Percentiles rank a stretch among this genome's conserved stretches.
Conservation (phyloP, 1,140 invertebrate species). For the Caenorhabditis remanei region DNA sequence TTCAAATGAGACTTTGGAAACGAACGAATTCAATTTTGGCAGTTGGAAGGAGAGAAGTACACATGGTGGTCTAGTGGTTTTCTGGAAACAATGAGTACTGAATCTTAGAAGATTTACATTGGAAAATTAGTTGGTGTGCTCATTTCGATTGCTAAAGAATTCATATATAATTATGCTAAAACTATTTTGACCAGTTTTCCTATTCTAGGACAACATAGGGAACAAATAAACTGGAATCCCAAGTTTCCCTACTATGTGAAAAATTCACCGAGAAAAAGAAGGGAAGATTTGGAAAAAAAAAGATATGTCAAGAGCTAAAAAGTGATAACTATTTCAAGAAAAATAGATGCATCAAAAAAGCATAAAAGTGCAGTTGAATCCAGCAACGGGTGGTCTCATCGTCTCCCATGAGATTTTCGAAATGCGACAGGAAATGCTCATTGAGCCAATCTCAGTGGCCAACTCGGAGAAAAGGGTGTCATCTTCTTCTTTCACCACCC, state of each 20-base stretch:
- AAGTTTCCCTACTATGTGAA: no score
- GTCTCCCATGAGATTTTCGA: slow-evolving; percentile 41
- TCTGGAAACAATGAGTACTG: no score
- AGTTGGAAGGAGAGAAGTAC: background rate
- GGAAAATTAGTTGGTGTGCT: no score
- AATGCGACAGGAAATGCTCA: slow-evolving; percentile 52
- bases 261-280: background rate
- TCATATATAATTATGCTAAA: no score
- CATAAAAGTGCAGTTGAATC: slow-evolving; percentile 19
- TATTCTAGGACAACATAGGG: no score
- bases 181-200: no score
- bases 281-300: background rate
- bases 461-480: background rate
- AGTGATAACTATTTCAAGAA: background rate
- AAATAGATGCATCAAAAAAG: background rate
- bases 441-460: slow-evolving; percentile 22
- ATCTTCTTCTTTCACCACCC: slow-evolving; percentile 38
- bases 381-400: slow-evolving; percentile 2
- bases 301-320: background rate
- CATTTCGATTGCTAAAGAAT: no score
- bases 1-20: slow-evolving; percentile 32
- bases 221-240: no score
- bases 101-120: no score
- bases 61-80: background rate
- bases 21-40: slow-evolving; percentile 11